These are phyloP conservation scores for Epsilonema sp. DNA, from an alignment of 2,888 invertebrate genomes.

Conservation along the genomic window DNA sequence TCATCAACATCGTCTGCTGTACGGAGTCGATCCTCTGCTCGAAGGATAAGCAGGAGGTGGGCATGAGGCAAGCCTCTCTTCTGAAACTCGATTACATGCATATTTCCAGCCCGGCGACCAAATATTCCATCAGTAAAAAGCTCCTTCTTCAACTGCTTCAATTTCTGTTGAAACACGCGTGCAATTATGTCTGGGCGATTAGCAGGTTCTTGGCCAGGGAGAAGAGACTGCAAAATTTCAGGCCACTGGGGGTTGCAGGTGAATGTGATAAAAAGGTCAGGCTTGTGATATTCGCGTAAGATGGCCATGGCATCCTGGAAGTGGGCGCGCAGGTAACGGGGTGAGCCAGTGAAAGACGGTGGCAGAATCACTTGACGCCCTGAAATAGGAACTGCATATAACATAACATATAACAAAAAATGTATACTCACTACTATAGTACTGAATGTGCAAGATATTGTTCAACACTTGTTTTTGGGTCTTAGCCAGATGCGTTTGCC, in stretches of 20 bases:
- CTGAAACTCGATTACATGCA: constrained; percentile 21
- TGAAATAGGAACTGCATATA: too few species aligned
- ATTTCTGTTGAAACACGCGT: constrained; percentile 19
- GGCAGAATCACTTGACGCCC: constrained; percentile 16
- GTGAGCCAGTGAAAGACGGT: constrained; percentile 21
- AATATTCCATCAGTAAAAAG: constrained; percentile 14
- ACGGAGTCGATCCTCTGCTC: constrained; percentile 10
- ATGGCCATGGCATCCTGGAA: constrained; percentile 19
- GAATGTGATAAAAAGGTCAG: constrained; percentile 22
- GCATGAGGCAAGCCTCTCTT: constrained; percentile 24
- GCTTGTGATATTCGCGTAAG: constrained; percentile 16
- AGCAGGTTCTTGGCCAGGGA: constrained; percentile 11
- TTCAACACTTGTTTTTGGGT: too few species aligned
- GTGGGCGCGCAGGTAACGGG: constrained; percentile 21
- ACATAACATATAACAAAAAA: too few species aligned
- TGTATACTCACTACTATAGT: too few species aligned
- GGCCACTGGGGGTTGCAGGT: constrained; percentile 26
- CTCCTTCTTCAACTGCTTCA: constrained; percentile 14
- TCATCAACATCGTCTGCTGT: constrained; percentile 18
- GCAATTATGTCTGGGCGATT: constrained; percentile 19
- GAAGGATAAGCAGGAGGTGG: constrained; percentile 17
- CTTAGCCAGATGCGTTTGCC: too few species aligned
- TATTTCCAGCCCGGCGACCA: constrained; percentile 13
- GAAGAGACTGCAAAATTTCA: constrained; percentile 18
- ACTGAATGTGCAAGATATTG: too few species aligned